Base-by-base conservation (phyloP, 2,888 invertebrate species). In the Caenorhabditis afra region DNA sequence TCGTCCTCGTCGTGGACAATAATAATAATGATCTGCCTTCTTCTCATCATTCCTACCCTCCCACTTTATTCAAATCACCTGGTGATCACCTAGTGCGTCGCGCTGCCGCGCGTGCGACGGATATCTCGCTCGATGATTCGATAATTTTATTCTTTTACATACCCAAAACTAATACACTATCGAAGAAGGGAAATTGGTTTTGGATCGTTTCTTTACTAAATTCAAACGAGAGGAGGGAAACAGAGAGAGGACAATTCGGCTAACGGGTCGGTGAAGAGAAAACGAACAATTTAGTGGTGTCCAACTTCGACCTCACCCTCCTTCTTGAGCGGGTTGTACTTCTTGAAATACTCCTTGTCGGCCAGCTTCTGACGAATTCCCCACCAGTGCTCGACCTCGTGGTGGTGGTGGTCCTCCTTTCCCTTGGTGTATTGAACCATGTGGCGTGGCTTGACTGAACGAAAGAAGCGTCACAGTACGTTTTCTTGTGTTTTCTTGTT, bases 371-470 rank as follows among this genome's bases (percentile, higher is more conserved):
- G 88, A 41, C 88, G 81, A 74, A 87, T 85, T 62, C 88, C 88
- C 81, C 86, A 86, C 88, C 87, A 87, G 85, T 88, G 88, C 81
- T 88, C 87, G 55, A 88, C 87, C 83, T 88, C 88, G 83, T 88
- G 88, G 61, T 88, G 87, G 71, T 88, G 88, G 55, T 81, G 81
- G 62, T 88, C 85, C 57, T 87, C 86, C 81, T 88, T 85, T 82
- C 88, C 87, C 81, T 87, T 83, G 41, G 81, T 81, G 84, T 88
- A 88, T 77, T 82, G 79, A 70, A 88, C 82, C 74, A 81, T 81
- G 78, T 88, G 88, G 23, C 87, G 85, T 59, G 88, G 88, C 79
- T 88, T 86, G 76, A 88, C 87, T 87, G 79, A 73, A 87, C 84
- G 23, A 1, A 35, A 16, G 37, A 22, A 11, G 10, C 3, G 29